These are phyloP conservation scores for Alentia gelatinosa DNA, from an alignment of 2,888 invertebrate genomes.

Conservation along the genomic window DNA sequence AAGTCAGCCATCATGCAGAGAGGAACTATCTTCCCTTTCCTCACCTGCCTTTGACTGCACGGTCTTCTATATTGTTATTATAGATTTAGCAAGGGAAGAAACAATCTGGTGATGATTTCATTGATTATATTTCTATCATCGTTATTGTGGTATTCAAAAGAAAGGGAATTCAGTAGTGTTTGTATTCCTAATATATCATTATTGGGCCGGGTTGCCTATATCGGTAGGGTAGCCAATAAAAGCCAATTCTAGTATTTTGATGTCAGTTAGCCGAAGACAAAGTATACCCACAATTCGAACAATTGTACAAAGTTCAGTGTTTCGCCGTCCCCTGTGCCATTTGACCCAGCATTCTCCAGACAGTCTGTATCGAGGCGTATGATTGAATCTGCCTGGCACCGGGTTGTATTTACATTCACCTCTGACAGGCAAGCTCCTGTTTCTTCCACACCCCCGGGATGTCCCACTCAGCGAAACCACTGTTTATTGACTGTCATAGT, in stretches of 20 bases:
- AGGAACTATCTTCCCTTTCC: too few relatives aligned
- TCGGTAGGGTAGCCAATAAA: not conserved
- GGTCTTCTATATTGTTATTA: too few relatives aligned
- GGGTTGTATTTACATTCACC: slow-evolving; percentile 8
- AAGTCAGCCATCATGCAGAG: too few relatives aligned
- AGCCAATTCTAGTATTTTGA: not conserved
- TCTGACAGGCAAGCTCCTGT: not conserved
- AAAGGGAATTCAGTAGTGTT: too few relatives aligned
- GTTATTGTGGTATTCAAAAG: too few relatives aligned
- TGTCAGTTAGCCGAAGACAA: not conserved
- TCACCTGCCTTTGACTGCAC: too few relatives aligned
- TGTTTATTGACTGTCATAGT: slow-evolving; percentile 40
- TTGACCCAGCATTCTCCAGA: not conserved
- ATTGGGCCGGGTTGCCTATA: too few relatives aligned
- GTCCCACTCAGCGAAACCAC: too few relatives aligned
- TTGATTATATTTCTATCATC: too few relatives aligned
- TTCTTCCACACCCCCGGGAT: not conserved
- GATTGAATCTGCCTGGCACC: slow-evolving; percentile 28
- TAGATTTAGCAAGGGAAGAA: too few relatives aligned
- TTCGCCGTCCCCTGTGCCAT: not conserved
- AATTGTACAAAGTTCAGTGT: not conserved
- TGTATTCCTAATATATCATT: too few relatives aligned
- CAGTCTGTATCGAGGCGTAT: slow-evolving; percentile 31
- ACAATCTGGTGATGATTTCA: too few relatives aligned
- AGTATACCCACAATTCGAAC: not conserved